Evolutionary conservation across 2,888 invertebrate genomes (phyloP).

Genomic region (Cacoxenus indagator): DNA sequence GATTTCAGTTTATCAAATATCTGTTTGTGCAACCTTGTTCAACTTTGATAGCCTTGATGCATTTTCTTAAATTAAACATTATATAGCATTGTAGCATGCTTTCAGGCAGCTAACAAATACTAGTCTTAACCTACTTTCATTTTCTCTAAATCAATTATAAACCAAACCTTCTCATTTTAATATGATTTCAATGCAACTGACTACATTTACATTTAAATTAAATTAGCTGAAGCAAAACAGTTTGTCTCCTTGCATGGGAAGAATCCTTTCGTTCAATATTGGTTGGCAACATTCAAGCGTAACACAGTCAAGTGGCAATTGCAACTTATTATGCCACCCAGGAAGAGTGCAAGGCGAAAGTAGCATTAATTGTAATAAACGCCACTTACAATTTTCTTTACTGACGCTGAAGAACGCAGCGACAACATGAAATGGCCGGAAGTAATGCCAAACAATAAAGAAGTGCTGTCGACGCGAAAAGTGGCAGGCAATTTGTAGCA

Average conservation of each 20-base stretch:
- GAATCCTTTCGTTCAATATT: no score
- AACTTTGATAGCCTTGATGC: no score
- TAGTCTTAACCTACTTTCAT: no score
- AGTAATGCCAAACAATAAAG: neutral
- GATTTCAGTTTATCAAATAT: no score
- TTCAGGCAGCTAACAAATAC: neutral
- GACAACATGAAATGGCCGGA: neutral
- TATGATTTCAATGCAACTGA: no score
- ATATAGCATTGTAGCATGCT: neutral
- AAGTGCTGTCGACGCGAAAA: neutral
- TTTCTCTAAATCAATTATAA: no score
- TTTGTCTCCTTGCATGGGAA: neutral
- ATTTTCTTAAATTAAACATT: no score
- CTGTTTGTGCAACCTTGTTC: no score
- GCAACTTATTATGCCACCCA: neutral
- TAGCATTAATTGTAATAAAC: neutral
- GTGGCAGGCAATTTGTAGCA: constrained; percentile 2
- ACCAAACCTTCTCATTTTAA: no score
- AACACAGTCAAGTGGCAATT: neutral
- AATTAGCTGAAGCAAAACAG: neutral
- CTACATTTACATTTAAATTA: neutral
- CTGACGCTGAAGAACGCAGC: neutral
- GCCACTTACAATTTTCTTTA: neutral
- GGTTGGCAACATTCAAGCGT: neutral
- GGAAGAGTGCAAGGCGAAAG: neutral